These are phyloP conservation scores for Hyles vespertilio DNA, from an alignment of 1,140 invertebrate genomes.

Conservation along the genomic window DNA sequence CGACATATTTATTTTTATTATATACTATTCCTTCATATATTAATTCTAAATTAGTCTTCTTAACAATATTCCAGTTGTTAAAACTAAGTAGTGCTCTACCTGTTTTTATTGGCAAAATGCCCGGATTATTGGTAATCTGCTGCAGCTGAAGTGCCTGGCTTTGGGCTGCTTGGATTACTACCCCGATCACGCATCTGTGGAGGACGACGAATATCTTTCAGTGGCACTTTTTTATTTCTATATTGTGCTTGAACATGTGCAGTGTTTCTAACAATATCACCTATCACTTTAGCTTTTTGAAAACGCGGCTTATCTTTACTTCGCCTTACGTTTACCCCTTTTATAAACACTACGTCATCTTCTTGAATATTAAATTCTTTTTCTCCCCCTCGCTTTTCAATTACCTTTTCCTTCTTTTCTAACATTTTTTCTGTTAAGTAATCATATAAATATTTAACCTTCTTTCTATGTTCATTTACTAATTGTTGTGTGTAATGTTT, in stretches of 20 bases:
- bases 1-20: not conserved
- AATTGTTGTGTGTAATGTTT: slow-evolving; percentile 17
- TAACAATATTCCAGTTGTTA: slow-evolving; percentile 30
- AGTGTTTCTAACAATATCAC: slow-evolving; percentile 15
- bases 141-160: slow-evolving; percentile 31
- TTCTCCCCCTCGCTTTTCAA: not conserved
- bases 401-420: not conserved
- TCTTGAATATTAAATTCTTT: slow-evolving; percentile 4
- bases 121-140: slow-evolving; percentile 26
- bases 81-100: slow-evolving; percentile 19
- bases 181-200: slow-evolving; percentile 21
- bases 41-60: slow-evolving; percentile 1
- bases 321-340: slow-evolving; percentile 23
- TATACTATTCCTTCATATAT: slow-evolving; percentile 1
- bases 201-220: slow-evolving; percentile 26
- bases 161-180: slow-evolving; percentile 8
- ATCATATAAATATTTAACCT: slow-evolving; percentile 1
- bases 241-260: slow-evolving; percentile 18
- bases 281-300: slow-evolving; percentile 23
- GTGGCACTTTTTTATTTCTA: slow-evolving; percentile 21
- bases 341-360: slow-evolving; percentile 26
- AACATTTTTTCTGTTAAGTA: not conserved
- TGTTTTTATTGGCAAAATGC: slow-evolving; percentile 25
- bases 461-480: slow-evolving; percentile 17
- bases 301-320: slow-evolving; percentile 30